A percentile compares a stretch with the other conserved stretches of the same genome.
Conservation (phyloP, 1,140 invertebrate species). For the Liolophura sinensis region DNA sequence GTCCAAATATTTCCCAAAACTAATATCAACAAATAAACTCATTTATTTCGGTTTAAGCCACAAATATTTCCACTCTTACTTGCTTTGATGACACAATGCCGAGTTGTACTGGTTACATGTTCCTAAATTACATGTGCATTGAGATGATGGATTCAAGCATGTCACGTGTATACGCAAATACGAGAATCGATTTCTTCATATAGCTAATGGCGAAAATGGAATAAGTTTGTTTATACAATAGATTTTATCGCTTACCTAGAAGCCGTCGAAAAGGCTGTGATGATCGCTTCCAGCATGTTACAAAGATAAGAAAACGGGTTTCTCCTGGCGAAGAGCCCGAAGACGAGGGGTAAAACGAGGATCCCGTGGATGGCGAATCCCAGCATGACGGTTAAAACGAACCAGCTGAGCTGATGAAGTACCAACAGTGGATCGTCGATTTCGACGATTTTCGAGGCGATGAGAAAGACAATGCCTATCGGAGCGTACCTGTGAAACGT, state of each 20-base stretch:
- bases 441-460: slow-evolving; percentile 85
- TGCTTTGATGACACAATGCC: too few relatives aligned
- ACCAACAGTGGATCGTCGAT: slow-evolving; percentile 68
- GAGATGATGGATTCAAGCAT: too few relatives aligned
- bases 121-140: too few relatives aligned
- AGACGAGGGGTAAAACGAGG: slow-evolving; percentile 51
- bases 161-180: too few relatives aligned
- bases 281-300: slow-evolving; percentile 46
- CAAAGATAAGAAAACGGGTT: slow-evolving; percentile 48
- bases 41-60: too few relatives aligned
- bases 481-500: slow-evolving; percentile 74
- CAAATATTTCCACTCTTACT: too few relatives aligned
- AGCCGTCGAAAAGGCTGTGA: slow-evolving; percentile 54
- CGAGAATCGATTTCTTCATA: too few relatives aligned
- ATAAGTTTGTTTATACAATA: neutral
- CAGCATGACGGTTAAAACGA: slow-evolving; percentile 48
- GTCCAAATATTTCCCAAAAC: too few relatives aligned
- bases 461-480: slow-evolving; percentile 86
- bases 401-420: slow-evolving; percentile 44
- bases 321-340: slow-evolving; percentile 44
- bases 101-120: too few relatives aligned
- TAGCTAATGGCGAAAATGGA: neutral
- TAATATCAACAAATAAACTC: too few relatives aligned
- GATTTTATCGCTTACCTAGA: slow-evolving; percentile 47
- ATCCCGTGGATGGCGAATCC: slow-evolving; percentile 52